These are phyloP conservation scores for Potorous gilbertii DNA, from an alignment of 2,797 vertebrate species.

Conservation along the genomic window DNA sequence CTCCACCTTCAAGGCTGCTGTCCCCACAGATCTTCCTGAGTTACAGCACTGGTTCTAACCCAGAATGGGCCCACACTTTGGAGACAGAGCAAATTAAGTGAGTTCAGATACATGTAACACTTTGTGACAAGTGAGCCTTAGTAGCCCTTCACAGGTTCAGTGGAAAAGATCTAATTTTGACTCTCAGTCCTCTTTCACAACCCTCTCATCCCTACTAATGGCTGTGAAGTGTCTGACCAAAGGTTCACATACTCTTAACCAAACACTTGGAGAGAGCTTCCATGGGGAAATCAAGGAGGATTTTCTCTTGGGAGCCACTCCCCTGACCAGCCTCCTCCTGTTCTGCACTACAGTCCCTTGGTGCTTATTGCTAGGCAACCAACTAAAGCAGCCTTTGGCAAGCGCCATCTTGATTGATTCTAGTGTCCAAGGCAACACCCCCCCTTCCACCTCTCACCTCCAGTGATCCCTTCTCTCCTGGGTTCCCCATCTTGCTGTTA, in stretches of 20 bases:
- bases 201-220: background rate
- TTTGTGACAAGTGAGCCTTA: background rate
- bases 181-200: background rate
- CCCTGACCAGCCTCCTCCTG: background rate
- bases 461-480: background rate
- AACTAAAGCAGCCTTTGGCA: background rate
- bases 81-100: background rate
- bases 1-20: background rate
- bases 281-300: background rate
- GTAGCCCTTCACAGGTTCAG: background rate
- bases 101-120: background rate
- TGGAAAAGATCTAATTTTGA: background rate
- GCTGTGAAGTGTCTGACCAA: background rate
- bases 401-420: background rate
- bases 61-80: background rate
- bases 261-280: background rate
- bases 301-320: background rate
- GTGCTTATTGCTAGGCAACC: conserved; percentile 63
- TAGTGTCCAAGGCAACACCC: background rate
- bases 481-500: background rate
- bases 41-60: background rate
- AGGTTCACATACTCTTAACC: background rate
- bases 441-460: background rate
- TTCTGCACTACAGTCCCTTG: background rate
- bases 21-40: background rate